Conservation (phyloP, 2,113 vertebrate genomes). For the Lagopus leucura region DNA sequence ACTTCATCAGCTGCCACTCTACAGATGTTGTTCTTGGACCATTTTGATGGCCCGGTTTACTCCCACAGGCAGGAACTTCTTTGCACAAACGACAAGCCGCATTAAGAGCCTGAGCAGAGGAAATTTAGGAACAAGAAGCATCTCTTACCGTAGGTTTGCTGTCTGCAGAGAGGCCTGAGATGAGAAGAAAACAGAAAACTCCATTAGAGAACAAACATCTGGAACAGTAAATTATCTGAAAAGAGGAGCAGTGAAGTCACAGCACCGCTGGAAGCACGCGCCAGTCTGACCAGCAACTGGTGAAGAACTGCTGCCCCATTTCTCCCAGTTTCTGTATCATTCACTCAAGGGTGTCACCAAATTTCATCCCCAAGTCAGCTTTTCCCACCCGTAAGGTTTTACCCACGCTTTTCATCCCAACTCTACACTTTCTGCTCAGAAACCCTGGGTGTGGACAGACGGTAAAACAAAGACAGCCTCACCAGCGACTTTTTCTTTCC, state of each 20-base stretch:
- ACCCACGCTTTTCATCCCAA: fast-evolving
- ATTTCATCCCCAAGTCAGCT: neutral
- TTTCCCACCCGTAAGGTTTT: neutral
- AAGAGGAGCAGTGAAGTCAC: fast-evolving
- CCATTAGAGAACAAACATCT: neutral
- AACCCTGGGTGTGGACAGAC: neutral
- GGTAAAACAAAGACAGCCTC: neutral
- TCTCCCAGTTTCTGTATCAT: neutral
- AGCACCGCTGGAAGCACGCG: neutral
- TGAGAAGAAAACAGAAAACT: neutral
- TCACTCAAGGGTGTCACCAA: fast-evolving
- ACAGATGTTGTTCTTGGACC: fast-evolving
- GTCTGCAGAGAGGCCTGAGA: constrained; percentile 73
- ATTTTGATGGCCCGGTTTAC: neutral
- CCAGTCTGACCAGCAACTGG: fast-evolving
- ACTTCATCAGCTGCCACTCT: neutral
- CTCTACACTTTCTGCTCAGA: fast-evolving
- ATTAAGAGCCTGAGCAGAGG: neutral
- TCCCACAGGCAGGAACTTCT: neutral
- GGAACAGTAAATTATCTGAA: neutral
- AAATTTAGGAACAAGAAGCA: neutral
- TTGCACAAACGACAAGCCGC: neutral
- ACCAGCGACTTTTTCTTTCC: fast-evolving
- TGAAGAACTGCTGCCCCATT: fast-evolving
- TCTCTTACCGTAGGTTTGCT: constrained; percentile 76